Conservation (phyloP, 2,797 vertebrate species). For the Cetoscarus ocellatus region DNA sequence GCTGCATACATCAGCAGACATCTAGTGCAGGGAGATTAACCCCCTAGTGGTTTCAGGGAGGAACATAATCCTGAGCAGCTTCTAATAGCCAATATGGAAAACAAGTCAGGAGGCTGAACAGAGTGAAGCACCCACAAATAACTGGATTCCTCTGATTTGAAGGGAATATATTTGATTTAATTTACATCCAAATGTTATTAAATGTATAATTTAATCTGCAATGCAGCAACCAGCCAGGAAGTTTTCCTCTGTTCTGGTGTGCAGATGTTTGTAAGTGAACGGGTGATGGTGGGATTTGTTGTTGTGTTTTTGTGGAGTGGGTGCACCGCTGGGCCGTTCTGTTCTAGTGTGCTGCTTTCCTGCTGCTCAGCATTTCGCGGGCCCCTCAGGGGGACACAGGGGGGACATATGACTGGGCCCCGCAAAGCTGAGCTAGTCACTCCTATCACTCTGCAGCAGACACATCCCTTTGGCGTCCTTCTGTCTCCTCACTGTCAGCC, state of each 20-base stretch:
- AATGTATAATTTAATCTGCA: conserved; percentile 20
- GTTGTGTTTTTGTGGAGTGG: conserved; percentile 57
- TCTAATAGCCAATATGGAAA: conserved; percentile 50
- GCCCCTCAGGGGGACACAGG: conserved; percentile 66
- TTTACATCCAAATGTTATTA: conserved; percentile 13
- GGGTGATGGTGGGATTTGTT: conserved; percentile 40
- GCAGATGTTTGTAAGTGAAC: conserved; percentile 58
- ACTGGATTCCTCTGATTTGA: not conserved
- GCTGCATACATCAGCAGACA: conserved; percentile 70
- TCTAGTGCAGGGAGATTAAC: conserved; percentile 76
- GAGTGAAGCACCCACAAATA: conserved; percentile 31
- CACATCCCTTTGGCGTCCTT: conserved; percentile 62
- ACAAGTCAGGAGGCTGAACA: conserved; percentile 39
- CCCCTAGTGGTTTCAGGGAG: conserved; percentile 80
- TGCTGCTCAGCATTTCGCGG: conserved; percentile 78
- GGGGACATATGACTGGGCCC: conserved; percentile 66
- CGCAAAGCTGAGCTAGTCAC: conserved; percentile 69
- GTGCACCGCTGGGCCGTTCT: conserved; percentile 71
- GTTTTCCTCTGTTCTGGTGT: conserved; percentile 4
- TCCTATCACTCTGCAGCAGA: conserved; percentile 64
- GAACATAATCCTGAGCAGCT: conserved; percentile 53
- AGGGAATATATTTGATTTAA: conserved; percentile 22
- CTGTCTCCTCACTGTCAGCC: conserved; percentile 55
- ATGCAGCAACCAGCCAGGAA: conserved; percentile 35
- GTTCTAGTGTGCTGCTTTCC: conserved; percentile 78